Percentiles rank a stretch among this genome's conserved stretches.
phyloP scores from a whole-genome alignment of 2,888 invertebrate genomes.

The Ophonus ardosiacus region DNA sequence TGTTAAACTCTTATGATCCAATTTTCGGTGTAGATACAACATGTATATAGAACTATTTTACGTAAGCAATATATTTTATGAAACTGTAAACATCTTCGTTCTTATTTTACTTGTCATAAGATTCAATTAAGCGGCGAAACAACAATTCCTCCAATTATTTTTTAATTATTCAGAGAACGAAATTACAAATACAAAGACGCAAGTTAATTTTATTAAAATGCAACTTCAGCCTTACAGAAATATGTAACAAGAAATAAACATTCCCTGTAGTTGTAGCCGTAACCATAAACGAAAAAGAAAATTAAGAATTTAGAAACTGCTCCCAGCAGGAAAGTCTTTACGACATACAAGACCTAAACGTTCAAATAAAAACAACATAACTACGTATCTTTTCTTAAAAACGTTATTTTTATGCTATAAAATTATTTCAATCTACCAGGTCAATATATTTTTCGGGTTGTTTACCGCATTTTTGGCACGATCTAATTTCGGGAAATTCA shows the following conservation, averaged over 20 bases:
- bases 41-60: too few relatives aligned
- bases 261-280: not conserved
- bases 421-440: not conserved
- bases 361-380: too few relatives aligned
- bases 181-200: constrained; percentile 8
- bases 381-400: not conserved
- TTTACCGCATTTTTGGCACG: not conserved
- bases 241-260: constrained; percentile 1
- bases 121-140: constrained; percentile 8
- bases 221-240: not conserved
- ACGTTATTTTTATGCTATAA: not conserved
- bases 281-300: not conserved
- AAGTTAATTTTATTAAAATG: constrained; percentile 38
- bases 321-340: not conserved
- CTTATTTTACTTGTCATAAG: not conserved
- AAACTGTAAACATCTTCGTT: too few relatives aligned
- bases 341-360: not conserved
- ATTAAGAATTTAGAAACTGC: constrained; percentile 10
- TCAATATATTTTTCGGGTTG: not conserved
- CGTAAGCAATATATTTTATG: too few relatives aligned
- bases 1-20: too few relatives aligned
- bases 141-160: constrained; percentile 5
- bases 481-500: not conserved
- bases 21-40: too few relatives aligned
- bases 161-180: constrained; percentile 8